Evolutionary conservation across 35 echinoderm and acorn worm species (phyloP).

Genomic region (Anneissia japonica): DNA sequence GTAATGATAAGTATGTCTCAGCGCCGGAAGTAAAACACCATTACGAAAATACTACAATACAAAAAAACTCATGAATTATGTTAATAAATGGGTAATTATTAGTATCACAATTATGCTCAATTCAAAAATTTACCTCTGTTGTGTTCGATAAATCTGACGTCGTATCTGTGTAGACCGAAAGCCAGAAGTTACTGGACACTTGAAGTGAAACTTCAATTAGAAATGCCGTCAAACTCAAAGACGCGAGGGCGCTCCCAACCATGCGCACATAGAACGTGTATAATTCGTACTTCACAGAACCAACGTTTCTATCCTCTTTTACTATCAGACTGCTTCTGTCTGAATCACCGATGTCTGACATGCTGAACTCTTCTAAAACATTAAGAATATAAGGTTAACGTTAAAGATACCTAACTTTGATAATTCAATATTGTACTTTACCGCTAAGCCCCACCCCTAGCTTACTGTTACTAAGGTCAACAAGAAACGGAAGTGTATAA

Average conservation of each 20-base stretch:
- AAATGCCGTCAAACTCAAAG: neutral
- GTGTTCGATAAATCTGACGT: neutral
- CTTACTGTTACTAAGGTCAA: too few species aligned
- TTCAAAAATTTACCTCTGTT: neutral
- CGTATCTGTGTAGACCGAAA: neutral
- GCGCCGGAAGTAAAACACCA: too few species aligned
- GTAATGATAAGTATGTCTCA: too few species aligned
- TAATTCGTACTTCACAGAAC: neutral
- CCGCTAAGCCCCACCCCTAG: too few species aligned
- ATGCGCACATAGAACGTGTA: neutral
- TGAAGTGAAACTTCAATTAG: neutral
- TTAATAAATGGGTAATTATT: too few species aligned
- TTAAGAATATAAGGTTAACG: too few species aligned
- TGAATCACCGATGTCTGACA: neutral
- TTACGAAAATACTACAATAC: too few species aligned
- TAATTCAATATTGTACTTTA: too few species aligned
- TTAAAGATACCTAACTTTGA: too few species aligned
- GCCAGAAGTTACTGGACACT: neutral
- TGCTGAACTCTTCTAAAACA: neutral
- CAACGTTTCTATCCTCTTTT: neutral
- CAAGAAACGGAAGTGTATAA: too few species aligned
- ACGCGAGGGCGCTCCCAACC: neutral
- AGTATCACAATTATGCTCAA: too few species aligned
- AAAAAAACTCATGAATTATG: too few species aligned
- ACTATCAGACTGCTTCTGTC: neutral